Evolutionary conservation across 37 sponge, comb jelly and placozoan species (phyloP), one percentile per base, ranked within the genome.

Genomic region (Ianthella basta): DNA sequence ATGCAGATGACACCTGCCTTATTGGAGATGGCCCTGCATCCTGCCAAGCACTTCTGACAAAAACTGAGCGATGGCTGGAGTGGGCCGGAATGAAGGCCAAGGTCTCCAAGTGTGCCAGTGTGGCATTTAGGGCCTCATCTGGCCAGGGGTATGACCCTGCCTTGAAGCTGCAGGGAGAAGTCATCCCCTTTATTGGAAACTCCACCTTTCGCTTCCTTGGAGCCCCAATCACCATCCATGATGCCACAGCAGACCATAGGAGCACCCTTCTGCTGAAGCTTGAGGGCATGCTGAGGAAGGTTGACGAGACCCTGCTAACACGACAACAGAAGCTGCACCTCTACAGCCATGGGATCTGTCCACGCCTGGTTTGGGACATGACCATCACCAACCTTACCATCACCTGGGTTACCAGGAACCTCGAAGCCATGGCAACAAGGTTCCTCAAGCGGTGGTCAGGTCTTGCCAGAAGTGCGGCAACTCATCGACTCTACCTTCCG

Each of bases 401-500:
- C 74, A 40, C 74, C 20, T 84, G 84, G 84, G 38, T 84, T 15
- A 33, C 21, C 24, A 56, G 25, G 35, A 72, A 2, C 25, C 74
- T 72, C 4, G 84, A 84, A 6, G 56, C 84, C 15, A 13, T 72
- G 60, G 84, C 75, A 1, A 84, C 84, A 25, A 32, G 60, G 39
- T 84, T 27, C 60, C 84, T 84, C 44, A 84, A 84, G 74, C 41
- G 60, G 29, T 84, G 84, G 84, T 4, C 84, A 30, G 84, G 84
- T 5, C 44, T 84, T 29, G 74, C 84, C 4, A 8, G 38, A 14
- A 6, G 72, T 34, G 84, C 84, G 14, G 74, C 41, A 23, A 32
- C 84, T 19, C 24, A 68, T 23, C 34, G 73, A 4, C 53, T 84
- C 4, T 84, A 84, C 60, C 59, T 84, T 6, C 84, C 84, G 1